Base-by-base conservation (phyloP, 1,140 invertebrate genomes). In the Acromyrmex charruanus region DNA sequence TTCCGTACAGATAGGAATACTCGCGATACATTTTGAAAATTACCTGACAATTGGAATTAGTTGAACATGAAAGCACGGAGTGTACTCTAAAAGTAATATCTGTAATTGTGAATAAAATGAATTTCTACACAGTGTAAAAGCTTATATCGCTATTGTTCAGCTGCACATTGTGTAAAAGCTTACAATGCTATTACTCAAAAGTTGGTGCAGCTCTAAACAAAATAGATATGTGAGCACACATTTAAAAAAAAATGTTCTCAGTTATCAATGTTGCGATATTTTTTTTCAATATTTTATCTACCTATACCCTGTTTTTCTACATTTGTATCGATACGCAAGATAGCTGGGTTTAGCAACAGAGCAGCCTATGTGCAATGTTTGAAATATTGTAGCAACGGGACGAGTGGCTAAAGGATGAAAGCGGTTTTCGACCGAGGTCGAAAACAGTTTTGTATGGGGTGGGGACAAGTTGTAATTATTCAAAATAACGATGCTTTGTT, bases 401-500 rank as follows among this genome's bases (percentile, higher is more conserved):
- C 18, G 16, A 55, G 31, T 28, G 16, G 21, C 12, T 16, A 25
- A 72, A 59, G 18, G 2, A 25, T 7, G 16, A 59, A 25, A 51
- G 14, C 35, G n/a, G 10, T 71, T 72, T 82, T 82, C 18, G 31
- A 58, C 77, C 58, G 21, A 39, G 79, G 14, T 39, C 49, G 31
- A 58, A 71, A 71, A 71, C 9, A 81, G 10, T 28, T 71, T 71
- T 44, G 65, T 55, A 25, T 16, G 14, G 7, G 59, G 1, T 14
- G 35, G 12, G n/a, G 63, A 71, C 68, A 90, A 68, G 72, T 88
- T 91, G 91, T 93, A 93, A 93, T 93, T 92, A 90, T 89, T 88
- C 82, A 88, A 93, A 93, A 93, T 91, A 88, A 87, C 77, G 87
- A 80, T 79, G 85, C 89, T 92, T 93, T 91, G 88, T 93, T 92